Evolutionary conservation across 2,888 invertebrate species (phyloP).

Genomic region (Philaethria dido): DNA sequence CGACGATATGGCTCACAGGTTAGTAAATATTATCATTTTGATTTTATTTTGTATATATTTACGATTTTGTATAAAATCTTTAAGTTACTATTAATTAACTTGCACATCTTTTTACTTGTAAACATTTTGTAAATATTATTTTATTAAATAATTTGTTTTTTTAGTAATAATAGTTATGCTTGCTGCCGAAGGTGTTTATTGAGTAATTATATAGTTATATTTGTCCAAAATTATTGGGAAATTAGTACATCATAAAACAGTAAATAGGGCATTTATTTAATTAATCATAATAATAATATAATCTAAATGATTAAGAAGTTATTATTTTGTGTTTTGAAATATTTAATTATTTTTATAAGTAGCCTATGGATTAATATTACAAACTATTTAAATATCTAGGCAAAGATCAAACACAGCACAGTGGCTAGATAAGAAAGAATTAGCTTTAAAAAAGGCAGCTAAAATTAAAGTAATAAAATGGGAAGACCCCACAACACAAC

Average conservation of each 20-base stretch:
- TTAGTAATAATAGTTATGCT: no score
- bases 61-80: neutral
- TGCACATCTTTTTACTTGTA: neutral
- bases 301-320: no score
- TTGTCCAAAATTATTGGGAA: no score
- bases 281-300: no score
- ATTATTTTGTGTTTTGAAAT: no score
- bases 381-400: slow-evolving; percentile 68
- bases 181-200: no score
- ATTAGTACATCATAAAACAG: no score
- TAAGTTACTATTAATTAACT: neutral
- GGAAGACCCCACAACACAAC: slow-evolving; percentile 79
- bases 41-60: neutral
- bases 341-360: no score
- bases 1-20: slow-evolving; percentile 42
- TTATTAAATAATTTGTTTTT: neutral
- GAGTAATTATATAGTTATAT: no score
- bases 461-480: slow-evolving; percentile 91
- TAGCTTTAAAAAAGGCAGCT: slow-evolving; percentile 91
- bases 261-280: no score
- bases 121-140: neutral
- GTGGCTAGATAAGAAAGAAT: slow-evolving; percentile 94
- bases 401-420: slow-evolving; percentile 95
- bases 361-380: no score
- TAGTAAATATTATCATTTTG: neutral